Conservation (phyloP, 2,113 vertebrate species). For the Rana temporaria region DNA sequence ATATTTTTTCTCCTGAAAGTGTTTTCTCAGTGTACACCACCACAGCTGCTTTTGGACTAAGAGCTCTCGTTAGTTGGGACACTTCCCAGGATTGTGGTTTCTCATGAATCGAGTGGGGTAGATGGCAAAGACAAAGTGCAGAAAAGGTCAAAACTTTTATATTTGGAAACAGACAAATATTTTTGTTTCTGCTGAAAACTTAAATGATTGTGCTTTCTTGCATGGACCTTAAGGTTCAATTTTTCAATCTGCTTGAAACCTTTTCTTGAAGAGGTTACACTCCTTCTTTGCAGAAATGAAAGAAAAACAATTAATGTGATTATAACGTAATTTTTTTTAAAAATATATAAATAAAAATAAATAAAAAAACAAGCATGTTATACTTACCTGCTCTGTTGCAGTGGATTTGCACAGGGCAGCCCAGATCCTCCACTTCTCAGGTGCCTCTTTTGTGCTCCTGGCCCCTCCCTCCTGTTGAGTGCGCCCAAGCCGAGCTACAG, state of each 20-base stretch:
- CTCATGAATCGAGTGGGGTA: conserved; percentile 23
- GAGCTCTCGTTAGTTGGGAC: conserved; percentile 24
- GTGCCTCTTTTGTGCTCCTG: too few relatives aligned
- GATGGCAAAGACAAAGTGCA: conserved; percentile 24
- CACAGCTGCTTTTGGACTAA: neutral
- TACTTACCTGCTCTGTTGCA: too few relatives aligned
- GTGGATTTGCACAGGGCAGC: too few relatives aligned
- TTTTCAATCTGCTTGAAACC: neutral
- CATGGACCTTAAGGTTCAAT: conserved; percentile 14
- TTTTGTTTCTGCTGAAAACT: conserved; percentile 27
- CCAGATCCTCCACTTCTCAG: too few relatives aligned
- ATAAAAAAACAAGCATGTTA: too few relatives aligned
- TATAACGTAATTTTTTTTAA: too few relatives aligned
- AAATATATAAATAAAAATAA: too few relatives aligned
- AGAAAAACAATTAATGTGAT: too few relatives aligned
- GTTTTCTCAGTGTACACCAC: neutral
- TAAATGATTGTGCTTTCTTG: conserved; percentile 3
- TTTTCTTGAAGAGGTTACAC: too few relatives aligned
- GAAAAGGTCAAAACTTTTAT: conserved; percentile 38
- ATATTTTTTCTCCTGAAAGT: neutral
- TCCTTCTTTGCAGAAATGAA: too few relatives aligned
- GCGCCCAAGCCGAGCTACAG: too few relatives aligned
- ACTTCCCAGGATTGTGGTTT: conserved; percentile 29
- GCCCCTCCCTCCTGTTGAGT: too few relatives aligned
- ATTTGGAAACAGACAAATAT: conserved; percentile 41